phyloP scores from a whole-genome alignment of 1,140 invertebrate species.

The Listronotus bonariensis region DNA sequence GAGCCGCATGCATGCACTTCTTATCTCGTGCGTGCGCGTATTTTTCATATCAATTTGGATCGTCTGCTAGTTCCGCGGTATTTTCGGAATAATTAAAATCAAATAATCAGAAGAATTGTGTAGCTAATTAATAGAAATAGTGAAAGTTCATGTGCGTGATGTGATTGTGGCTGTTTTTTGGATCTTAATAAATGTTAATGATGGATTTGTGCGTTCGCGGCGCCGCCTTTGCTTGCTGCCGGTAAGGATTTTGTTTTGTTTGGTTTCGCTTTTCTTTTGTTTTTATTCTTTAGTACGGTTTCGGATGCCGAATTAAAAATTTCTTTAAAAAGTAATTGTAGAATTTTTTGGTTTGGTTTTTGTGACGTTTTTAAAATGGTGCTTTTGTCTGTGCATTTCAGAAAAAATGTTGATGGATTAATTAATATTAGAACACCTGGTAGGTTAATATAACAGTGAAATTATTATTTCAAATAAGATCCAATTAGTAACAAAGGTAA shows the following conservation, averaged over 20 bases:
- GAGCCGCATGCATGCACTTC: background rate
- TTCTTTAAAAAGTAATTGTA: no score
- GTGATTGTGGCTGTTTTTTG: constrained; percentile 4
- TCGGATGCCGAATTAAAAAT: no score
- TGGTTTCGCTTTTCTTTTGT: no score
- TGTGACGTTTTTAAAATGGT: constrained; percentile 3
- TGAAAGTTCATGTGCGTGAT: constrained; percentile 8
- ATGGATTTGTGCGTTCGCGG: constrained; percentile 22
- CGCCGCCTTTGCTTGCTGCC: constrained; percentile 1
- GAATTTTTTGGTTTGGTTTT: background rate
- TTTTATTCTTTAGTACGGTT: no score
- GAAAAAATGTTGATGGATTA: background rate
- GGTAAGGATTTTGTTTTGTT: constrained; percentile 7
- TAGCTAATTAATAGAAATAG: background rate
- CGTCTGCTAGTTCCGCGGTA: background rate
- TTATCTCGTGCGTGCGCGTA: background rate
- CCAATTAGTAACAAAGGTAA: no score
- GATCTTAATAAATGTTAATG: constrained; percentile 4
- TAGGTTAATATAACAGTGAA: no score
- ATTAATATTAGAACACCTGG: background rate
- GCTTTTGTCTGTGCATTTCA: constrained; percentile 1
- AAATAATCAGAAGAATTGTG: constrained; percentile 1
- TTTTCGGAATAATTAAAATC: constrained; percentile 16
- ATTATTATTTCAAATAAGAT: no score
- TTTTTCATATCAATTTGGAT: background rate